Base-by-base conservation (phyloP, 2,797 vertebrate genomes). In the Hylomyscus alleni region DNA sequence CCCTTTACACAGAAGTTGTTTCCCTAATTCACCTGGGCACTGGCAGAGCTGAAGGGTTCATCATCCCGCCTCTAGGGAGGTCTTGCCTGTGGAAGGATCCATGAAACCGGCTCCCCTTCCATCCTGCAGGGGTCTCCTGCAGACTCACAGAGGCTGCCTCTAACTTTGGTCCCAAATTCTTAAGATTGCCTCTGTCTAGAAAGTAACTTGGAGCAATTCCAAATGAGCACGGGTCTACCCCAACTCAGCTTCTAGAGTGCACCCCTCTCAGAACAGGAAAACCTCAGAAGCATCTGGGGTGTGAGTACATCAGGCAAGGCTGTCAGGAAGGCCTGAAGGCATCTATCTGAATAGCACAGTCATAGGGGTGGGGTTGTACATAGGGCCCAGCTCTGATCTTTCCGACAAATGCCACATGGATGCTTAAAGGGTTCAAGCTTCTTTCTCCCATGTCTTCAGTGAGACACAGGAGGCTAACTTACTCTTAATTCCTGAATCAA, bases 211-310 rank as follows among this genome's bases (percentile, higher is more conserved):
- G 26, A 4, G 29, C 92, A 50, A 92, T 76, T 52, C 22, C 73
- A 76, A 11, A 37, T 34, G 31, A 86, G 37, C 29, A 80, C 34
- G 22, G 34, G 13, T 75, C 15, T 93, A 20, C 22, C 40, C n/a
- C 89, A 62, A 80, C 20, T 83, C 52, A 81, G 34, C 24, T 22
- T 76, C 14, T 91, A 88, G 54, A 90, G 67, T 44, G 75, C 29
- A 73, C 31, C 86, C 50, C 22, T 84, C 77, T 34, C 24, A 72
- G 29, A 92, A 26, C 77, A 90, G 96, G 58, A 82, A 85, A 62
- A 84, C 24, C 31, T 81, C 2, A 6, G 20, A 50, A 50, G 4
- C 24, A 92, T 75, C 69, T 19, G 31, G 29, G 31, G 78, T 14
- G 77, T 17, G n/a, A 83, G 56, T 0, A 0, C 50, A 44, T 84